phyloP scores from a whole-genome alignment of 2,797 vertebrate genomes.

The Ficedula albicollis region DNA sequence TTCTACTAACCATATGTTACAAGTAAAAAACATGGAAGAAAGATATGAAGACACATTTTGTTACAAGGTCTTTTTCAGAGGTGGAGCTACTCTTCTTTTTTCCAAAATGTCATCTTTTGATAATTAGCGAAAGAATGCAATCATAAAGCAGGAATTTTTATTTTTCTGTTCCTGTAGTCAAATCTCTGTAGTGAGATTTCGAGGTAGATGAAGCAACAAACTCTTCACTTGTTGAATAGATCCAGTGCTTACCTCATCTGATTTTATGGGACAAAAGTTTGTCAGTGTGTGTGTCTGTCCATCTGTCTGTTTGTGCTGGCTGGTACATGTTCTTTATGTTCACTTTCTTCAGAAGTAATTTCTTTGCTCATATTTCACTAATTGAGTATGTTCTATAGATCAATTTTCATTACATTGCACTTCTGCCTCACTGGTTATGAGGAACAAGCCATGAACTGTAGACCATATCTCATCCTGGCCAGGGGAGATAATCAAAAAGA shows the following conservation, averaged over 20 bases:
- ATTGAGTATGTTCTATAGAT: neutral
- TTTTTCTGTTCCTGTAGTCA: neutral
- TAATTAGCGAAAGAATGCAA: neutral
- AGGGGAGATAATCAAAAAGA: conserved; percentile 38
- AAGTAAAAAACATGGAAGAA: neutral
- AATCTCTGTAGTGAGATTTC: neutral
- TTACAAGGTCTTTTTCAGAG: neutral
- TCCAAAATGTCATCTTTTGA: neutral
- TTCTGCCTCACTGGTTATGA: conserved; percentile 52
- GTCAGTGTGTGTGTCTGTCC: neutral
- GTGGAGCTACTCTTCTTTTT: neutral
- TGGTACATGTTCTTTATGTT: neutral
- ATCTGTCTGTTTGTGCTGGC: neutral
- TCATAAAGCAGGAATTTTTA: neutral
- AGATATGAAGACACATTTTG: neutral
- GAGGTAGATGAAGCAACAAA: neutral
- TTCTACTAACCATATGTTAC: neutral
- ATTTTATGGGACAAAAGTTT: neutral
- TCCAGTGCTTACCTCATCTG: neutral
- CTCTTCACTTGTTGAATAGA: neutral
- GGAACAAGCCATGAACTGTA: neutral
- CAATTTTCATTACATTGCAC: conserved; percentile 47
- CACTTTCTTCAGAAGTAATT: conserved; percentile 13
- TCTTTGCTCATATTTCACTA: neutral
- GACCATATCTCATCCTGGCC: conserved; percentile 22